phyloP scores from a whole-genome alignment of 2,113 vertebrate species.

The Phalacrocorax pelagicus region DNA sequence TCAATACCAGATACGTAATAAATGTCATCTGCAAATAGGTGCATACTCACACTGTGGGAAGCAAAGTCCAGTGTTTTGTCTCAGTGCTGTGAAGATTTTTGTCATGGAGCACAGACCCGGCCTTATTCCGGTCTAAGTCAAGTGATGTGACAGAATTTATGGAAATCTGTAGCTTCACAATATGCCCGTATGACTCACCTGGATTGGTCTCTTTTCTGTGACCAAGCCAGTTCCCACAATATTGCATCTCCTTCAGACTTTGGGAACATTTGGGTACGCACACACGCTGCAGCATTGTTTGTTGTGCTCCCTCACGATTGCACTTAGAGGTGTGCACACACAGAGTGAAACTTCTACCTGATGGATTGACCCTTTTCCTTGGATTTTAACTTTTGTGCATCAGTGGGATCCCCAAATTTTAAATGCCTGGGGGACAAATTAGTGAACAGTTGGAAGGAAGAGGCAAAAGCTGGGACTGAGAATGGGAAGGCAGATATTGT shows the following conservation, averaged over 20 bases:
- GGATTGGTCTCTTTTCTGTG: neutral
- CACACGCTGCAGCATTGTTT: neutral
- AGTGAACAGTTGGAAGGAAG: neutral
- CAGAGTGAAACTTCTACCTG: accelerated
- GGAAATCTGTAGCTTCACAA: neutral
- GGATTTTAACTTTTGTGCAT: neutral
- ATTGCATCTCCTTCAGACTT: neutral
- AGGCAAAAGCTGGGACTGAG: neutral
- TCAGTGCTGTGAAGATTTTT: neutral
- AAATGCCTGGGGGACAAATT: neutral
- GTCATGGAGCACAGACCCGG: neutral
- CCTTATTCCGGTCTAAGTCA: neutral
- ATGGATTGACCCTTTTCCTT: neutral
- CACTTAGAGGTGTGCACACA: neutral
- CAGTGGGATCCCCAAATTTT: neutral
- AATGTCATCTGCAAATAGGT: neutral
- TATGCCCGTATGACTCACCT: neutral
- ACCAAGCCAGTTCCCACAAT: neutral
- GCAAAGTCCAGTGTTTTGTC: neutral
- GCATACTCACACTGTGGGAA: neutral
- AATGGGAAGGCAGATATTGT: neutral
- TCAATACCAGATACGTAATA: neutral
- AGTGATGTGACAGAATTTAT: neutral
- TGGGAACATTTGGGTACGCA: neutral
- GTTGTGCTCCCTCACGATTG: neutral